Percentiles rank a stretch among this genome's conserved stretches.
phyloP scores from a whole-genome alignment of 2,888 invertebrate species.

The Laspeyria flexula region DNA sequence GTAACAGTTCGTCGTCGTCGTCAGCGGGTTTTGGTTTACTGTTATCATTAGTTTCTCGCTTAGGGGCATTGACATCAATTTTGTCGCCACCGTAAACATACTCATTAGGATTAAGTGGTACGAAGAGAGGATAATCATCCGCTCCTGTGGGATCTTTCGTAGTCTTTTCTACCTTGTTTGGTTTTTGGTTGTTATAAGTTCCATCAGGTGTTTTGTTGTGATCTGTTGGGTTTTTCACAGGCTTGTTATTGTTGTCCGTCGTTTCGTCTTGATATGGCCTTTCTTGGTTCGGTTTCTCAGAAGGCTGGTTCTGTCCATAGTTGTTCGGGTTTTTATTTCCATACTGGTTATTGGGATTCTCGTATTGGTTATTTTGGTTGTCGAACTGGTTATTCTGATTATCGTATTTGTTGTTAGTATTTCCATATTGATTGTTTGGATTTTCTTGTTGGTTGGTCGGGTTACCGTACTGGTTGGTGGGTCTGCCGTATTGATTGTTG shows the following conservation, averaged over 20 bases:
- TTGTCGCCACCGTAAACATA: slow-evolving; percentile 62
- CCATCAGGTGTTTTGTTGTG: slow-evolving; percentile 12
- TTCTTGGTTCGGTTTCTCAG: slow-evolving; percentile 21
- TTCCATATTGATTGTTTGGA: slow-evolving; percentile 17
- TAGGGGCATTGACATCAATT: slow-evolving; percentile 64
- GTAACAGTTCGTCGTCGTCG: slow-evolving; percentile 63
- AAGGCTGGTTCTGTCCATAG: slow-evolving; percentile 20
- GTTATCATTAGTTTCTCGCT: slow-evolving; percentile 60
- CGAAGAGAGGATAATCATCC: slow-evolving; percentile 54
- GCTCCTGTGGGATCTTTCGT: slow-evolving; percentile 58
- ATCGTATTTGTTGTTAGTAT: slow-evolving; percentile 18
- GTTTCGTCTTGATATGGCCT: slow-evolving; percentile 19
- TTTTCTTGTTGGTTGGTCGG: slow-evolving; percentile 12
- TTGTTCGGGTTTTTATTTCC: slow-evolving; percentile 20
- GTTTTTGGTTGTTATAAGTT: slow-evolving; percentile 15
- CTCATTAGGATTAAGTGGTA: slow-evolving; percentile 66
- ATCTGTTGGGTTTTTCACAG: slow-evolving; percentile 17
- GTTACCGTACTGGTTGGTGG: too few relatives aligned
- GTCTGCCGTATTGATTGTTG: slow-evolving; percentile 15
- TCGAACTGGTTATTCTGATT: too few relatives aligned
- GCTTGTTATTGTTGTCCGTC: slow-evolving; percentile 15
- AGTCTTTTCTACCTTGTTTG: slow-evolving; percentile 33
- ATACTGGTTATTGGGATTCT: slow-evolving; percentile 15
- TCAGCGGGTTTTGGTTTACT: slow-evolving; percentile 49
- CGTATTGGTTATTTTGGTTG: slow-evolving; percentile 14